These are phyloP conservation scores for Brenthis ino DNA, from an alignment of 2,888 invertebrate genomes.

Conservation along the genomic window DNA sequence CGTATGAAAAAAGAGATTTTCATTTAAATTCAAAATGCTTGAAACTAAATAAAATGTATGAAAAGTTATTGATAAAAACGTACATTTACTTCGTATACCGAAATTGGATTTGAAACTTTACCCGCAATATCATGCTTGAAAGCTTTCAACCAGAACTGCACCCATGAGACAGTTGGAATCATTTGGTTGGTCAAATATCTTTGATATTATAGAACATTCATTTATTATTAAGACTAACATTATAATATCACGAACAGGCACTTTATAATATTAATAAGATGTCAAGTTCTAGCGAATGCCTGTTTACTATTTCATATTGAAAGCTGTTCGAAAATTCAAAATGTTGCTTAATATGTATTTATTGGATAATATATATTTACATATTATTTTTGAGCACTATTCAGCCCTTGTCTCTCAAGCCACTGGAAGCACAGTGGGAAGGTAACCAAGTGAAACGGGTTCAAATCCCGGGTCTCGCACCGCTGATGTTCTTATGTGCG, in stretches of 20 bases:
- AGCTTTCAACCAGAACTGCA: constrained; percentile 25
- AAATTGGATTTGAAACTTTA: constrained; percentile 21
- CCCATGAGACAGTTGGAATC: constrained; percentile 27
- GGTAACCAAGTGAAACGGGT: too few relatives aligned
- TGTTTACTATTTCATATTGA: too few relatives aligned
- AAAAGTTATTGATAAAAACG: background rate
- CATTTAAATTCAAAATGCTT: too few relatives aligned
- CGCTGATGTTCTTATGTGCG: too few relatives aligned
- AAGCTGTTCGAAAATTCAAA: too few relatives aligned
- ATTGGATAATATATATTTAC: too few relatives aligned
- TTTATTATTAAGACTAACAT: constrained; percentile 3
- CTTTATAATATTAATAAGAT: background rate
- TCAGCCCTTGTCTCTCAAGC: too few relatives aligned
- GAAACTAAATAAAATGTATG: background rate
- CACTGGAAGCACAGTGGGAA: too few relatives aligned
- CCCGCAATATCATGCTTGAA: constrained; percentile 26
- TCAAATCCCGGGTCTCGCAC: too few relatives aligned
- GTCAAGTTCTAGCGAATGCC: background rate
- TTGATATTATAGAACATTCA: background rate
- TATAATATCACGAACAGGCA: background rate
- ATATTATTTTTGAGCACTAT: too few relatives aligned
- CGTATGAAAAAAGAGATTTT: too few relatives aligned
- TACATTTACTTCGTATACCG: background rate
- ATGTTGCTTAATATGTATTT: too few relatives aligned
- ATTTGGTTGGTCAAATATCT: constrained; percentile 24